phyloP scores from a whole-genome alignment of 2,797 vertebrate genomes.

The Numenius phaeopus region DNA sequence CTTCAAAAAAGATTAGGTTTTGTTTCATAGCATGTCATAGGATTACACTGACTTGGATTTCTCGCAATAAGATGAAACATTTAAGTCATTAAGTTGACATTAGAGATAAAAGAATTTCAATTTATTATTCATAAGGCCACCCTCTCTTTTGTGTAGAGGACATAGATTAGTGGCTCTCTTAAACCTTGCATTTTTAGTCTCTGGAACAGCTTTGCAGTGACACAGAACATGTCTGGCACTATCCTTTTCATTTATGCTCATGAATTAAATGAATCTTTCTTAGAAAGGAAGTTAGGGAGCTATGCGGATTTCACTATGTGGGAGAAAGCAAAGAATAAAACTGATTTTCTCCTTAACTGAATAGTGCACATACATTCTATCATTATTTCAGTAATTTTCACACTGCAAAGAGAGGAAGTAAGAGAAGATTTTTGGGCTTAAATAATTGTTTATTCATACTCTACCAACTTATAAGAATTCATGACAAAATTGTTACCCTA shows the following conservation, averaged over 20 bases:
- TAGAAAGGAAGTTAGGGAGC: neutral
- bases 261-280: neutral
- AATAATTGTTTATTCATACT: neutral
- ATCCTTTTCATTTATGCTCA: neutral
- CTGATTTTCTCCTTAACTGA: neutral
- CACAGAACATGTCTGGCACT: neutral
- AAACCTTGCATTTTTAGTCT: neutral
- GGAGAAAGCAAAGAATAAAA: neutral
- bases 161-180: neutral
- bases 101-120: neutral
- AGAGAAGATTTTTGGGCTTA: neutral
- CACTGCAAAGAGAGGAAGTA: neutral
- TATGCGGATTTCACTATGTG: neutral
- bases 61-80: neutral
- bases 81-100: neutral
- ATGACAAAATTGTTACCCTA: neutral
- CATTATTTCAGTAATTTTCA: neutral
- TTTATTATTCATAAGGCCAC: neutral
- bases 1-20: neutral
- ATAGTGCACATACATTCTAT: neutral
- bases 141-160: neutral
- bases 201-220: neutral
- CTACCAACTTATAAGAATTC: neutral
- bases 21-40: neutral
- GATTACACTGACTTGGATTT: neutral